phyloP scores from a whole-genome alignment of 2,113 vertebrate species.

The Chelonoidis abingdonii region DNA sequence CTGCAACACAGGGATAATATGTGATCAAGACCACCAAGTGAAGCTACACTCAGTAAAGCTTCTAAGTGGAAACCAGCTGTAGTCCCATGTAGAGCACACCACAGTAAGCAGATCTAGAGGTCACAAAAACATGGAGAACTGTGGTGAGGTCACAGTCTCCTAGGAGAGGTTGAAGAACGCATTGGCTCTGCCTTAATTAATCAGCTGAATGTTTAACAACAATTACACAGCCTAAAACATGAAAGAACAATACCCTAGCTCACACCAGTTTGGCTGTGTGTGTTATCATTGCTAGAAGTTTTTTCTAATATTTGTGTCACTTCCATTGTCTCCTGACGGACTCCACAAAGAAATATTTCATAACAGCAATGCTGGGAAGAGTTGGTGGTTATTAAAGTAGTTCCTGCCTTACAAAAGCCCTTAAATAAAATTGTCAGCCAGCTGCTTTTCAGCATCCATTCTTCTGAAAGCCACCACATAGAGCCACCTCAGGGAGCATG shows the following conservation, averaged over 20 bases:
- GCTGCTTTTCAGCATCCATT: accelerated
- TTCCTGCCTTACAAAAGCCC: neutral
- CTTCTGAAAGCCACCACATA: neutral
- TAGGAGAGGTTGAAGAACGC: neutral
- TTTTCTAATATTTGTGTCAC: neutral
- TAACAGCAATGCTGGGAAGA: neutral
- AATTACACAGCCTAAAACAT: neutral
- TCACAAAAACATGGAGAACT: neutral
- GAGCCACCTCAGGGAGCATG: neutral
- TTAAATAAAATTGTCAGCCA: accelerated
- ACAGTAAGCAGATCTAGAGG: neutral
- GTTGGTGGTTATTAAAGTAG: neutral
- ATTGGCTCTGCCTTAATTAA: neutral
- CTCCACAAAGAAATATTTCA: neutral
- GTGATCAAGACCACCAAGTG: neutral
- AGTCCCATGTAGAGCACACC: neutral
- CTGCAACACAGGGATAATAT: neutral
- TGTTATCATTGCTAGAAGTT: neutral
- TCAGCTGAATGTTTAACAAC: neutral
- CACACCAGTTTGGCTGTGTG: neutral
- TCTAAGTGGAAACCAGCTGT: neutral
- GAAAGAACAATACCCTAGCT: neutral
- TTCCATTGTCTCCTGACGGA: no score
- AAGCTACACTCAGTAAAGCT: neutral
- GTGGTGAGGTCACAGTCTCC: neutral